Evolutionary conservation across 53 echinoderm and acorn worm genomes (phyloP).

Genomic region (Crossaster papposus): DNA sequence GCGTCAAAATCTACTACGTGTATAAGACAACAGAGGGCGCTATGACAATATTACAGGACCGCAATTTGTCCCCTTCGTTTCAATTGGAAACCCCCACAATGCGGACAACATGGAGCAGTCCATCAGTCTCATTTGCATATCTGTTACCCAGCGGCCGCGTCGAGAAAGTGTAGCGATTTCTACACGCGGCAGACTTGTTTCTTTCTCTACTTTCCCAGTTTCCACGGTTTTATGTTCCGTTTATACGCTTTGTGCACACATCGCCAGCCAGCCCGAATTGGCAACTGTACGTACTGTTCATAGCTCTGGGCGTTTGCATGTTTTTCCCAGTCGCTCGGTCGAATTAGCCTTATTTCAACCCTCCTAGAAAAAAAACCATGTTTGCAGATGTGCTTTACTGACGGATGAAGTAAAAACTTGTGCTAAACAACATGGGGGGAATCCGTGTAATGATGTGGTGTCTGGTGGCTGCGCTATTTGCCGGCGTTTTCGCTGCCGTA

Average conservation of each 20-base stretch:
- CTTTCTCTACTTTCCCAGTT: conserved; percentile 9
- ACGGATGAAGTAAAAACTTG: not conserved
- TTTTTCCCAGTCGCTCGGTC: not conserved
- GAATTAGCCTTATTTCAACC: not conserved
- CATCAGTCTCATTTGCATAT: conserved; percentile 23
- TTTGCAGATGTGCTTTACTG: not conserved
- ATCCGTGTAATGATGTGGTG: not conserved
- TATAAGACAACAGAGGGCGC: conserved; percentile 25
- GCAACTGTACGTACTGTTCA: not conserved
- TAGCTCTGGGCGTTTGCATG: not conserved
- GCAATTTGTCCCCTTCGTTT: not conserved
- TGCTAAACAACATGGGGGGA: conserved; percentile 9
- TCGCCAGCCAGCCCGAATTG: not conserved
- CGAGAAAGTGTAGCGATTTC: not conserved
- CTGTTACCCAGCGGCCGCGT: not conserved
- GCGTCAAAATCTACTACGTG: not conserved
- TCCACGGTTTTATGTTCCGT: conserved; percentile 15
- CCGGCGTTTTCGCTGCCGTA: conserved; percentile 19
- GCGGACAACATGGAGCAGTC: conserved; percentile 12
- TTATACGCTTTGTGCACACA: conserved; percentile 1
- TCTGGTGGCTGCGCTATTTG: not conserved
- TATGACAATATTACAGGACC: not conserved
- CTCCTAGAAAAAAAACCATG: not conserved
- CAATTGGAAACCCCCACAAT: not conserved
- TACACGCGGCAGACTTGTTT: not conserved